Evolutionary conservation across 2,888 invertebrate species (phyloP), one percentile per base, ranked within the genome.

Genomic region (Leptopilina myrica): DNA sequence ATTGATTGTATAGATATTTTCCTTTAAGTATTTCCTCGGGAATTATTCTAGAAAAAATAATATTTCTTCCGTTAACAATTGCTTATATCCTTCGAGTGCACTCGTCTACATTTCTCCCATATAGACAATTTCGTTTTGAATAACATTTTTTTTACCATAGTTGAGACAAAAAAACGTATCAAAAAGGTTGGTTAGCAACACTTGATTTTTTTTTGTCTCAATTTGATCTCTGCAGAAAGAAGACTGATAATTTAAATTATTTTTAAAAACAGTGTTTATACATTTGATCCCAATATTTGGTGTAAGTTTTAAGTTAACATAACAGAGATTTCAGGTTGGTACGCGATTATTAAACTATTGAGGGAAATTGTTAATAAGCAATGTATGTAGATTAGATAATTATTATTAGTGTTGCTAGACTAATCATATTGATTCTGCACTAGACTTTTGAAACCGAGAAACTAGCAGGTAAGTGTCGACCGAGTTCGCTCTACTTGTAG

Each of bases 381-480:
- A 40, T 66, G 6, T n/a, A 15, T 66, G 12, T n/a, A 15, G 6
- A 11, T 46, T n/a, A 67, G 11, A 67, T 67, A n/a, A 66, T 66
- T 46, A 5, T 66, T 43, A 66, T 66, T 66, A 67, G 46, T 11
- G 11, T 46, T 43, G n/a, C 9, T 15, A 14, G 49, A 53, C 49
- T 0, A 49, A 49, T 20, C 20, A n/a, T 20, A 20, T 73, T 73
- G 65, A 76, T 76, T 49, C 67, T 53, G 49, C 12, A 64, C 64
- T 65, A 76, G n/a, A 79, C 59, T 76, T 69, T 59, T 69, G 76
- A 79, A 79, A 67, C 64, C 80, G 81, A 85, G 83, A 83, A 82
- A n/a, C n/a, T n/a, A 84, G 85, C 87, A 87, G 87, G 87, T 87
- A 87, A 49, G 85, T 82, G 84, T 83, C 85, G 83, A 84, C 83